Conservation (phyloP, 2,797 vertebrate species). For the Aselliscus stoliczkanus region DNA sequence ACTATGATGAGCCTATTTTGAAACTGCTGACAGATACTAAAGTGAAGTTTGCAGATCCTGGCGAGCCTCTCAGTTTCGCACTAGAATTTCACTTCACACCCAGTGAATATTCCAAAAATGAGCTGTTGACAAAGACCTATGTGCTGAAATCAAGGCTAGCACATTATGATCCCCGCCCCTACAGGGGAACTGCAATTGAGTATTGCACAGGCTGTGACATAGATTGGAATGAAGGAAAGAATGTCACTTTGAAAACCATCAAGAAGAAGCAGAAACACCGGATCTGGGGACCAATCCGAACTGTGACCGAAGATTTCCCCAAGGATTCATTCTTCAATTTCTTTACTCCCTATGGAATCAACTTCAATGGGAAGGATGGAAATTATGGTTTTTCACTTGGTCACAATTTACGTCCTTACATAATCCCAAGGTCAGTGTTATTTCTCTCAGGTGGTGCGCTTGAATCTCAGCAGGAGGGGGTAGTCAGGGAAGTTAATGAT, state of each 20-base stretch:
- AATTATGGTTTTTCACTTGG: conserved; percentile 67
- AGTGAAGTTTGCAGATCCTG: conserved; percentile 95
- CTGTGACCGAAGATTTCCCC: conserved; percentile 61
- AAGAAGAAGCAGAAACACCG: conserved; percentile 84
- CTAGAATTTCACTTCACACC: conserved; percentile 96
- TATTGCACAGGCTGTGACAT: conserved; percentile 94
- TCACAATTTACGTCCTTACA: conserved; percentile 68
- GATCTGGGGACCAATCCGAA: conserved; percentile 56
- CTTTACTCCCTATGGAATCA: conserved; percentile 58
- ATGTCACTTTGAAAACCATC: conserved; percentile 97
- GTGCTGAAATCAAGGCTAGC: conserved; percentile 95
- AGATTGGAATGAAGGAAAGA: conserved; percentile 97
- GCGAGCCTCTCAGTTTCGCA: conserved; percentile 94
- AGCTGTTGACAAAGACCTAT: conserved; percentile 93
- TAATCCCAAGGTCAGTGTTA: conserved; percentile 67
- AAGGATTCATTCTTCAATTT: conserved; percentile 70
- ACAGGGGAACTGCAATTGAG: conserved; percentile 96
- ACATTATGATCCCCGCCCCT: conserved; percentile 93
- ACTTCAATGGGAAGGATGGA: conserved; percentile 40
- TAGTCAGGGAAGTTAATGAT: conserved; percentile 68
- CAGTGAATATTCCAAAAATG: conserved; percentile 97
- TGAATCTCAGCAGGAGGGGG: conserved; percentile 64
- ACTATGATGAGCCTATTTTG: conserved; percentile 95
- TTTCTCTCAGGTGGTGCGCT: conserved; percentile 67
- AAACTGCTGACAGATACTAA: conserved; percentile 98